phyloP scores from a whole-genome alignment of 2,888 invertebrate species.

The Synergus itoensis region DNA sequence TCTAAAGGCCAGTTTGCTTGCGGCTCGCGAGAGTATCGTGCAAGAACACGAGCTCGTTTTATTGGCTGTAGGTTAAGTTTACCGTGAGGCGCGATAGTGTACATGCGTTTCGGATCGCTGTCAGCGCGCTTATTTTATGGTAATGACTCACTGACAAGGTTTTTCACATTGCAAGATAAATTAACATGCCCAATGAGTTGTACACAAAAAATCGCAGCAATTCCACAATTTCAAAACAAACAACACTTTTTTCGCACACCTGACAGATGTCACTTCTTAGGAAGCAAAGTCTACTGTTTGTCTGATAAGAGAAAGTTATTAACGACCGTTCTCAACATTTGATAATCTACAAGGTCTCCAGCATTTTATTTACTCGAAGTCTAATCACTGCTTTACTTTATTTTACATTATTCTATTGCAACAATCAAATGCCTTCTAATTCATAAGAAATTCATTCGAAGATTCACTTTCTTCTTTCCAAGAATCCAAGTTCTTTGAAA shows the following conservation, averaged over 20 bases:
- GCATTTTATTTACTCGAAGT: not conserved
- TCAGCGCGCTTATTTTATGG: slow-evolving; percentile 42
- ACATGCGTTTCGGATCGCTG: slow-evolving; percentile 31
- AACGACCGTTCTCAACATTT: slow-evolving; percentile 5
- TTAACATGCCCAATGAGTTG: not conserved
- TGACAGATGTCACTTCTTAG: slow-evolving; percentile 6
- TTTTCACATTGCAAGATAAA: slow-evolving; percentile 8
- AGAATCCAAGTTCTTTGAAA: not conserved
- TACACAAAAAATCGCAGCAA: not conserved
- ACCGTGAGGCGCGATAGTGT: slow-evolving; percentile 41
- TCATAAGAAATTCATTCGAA: not conserved
- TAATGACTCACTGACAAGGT: slow-evolving; percentile 17
- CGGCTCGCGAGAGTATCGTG: slow-evolving; percentile 68
- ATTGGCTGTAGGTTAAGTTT: slow-evolving; percentile 9
- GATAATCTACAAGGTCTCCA: not conserved
- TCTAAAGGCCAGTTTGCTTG: slow-evolving; percentile 72
- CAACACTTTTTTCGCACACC: not conserved
- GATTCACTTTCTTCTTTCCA: not conserved
- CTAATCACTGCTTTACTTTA: not conserved
- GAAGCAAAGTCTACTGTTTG: slow-evolving; percentile 18
- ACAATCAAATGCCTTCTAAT: not conserved
- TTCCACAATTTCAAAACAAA: not conserved
- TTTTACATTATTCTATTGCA: not conserved
- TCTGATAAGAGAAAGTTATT: not conserved
- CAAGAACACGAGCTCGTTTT: slow-evolving; percentile 41